Conservation (phyloP, 2,113 vertebrate genomes). For the Naja naja region DNA sequence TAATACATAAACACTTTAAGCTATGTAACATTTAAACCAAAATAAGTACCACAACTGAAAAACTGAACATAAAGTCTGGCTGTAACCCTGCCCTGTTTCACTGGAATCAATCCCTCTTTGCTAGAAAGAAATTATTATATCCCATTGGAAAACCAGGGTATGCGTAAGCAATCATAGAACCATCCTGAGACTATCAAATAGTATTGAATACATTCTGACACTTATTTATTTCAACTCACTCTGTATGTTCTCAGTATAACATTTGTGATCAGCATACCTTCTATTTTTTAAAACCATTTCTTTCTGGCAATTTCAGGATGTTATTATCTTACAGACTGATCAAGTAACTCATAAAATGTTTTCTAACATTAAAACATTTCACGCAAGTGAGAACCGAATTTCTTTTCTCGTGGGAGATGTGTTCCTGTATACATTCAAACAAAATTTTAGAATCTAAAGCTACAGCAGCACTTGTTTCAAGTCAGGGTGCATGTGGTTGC, state of each 20-base stretch:
- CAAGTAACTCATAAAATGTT: slow-evolving; percentile 52
- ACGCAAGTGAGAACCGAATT: slow-evolving; percentile 44
- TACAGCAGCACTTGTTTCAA: slow-evolving; percentile 69
- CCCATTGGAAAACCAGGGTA: slow-evolving; percentile 16
- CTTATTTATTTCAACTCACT: slow-evolving; percentile 62
- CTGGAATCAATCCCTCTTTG: slow-evolving; percentile 76
- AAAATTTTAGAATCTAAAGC: slow-evolving; percentile 55
- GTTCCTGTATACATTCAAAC: slow-evolving; percentile 31
- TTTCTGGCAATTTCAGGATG: slow-evolving; percentile 39
- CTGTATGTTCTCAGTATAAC: slow-evolving; percentile 52
- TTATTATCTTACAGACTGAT: slow-evolving; percentile 54
- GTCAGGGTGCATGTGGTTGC: slow-evolving; percentile 57
- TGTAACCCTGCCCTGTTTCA: slow-evolving; percentile 72
- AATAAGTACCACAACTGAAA: slow-evolving; percentile 64
- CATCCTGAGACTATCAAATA: slow-evolving; percentile 66
- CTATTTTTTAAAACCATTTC: slow-evolving; percentile 49
- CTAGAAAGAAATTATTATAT: slow-evolving; percentile 53
- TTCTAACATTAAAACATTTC: slow-evolving; percentile 48
- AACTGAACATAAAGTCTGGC: slow-evolving; percentile 63
- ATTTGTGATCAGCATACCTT: slow-evolving; percentile 29
- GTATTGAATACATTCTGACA: slow-evolving; percentile 46
- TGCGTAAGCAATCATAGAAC: slow-evolving; percentile 64
- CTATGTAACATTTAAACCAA: slow-evolving; percentile 68
- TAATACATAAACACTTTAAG: slow-evolving; percentile 69
- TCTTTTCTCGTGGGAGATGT: slow-evolving; percentile 54